Percentiles rank a stretch among this genome's conserved stretches.
Evolutionary conservation across 2,888 invertebrate genomes (phyloP).

Genomic region (Dasysyrphus tricinctus): DNA sequence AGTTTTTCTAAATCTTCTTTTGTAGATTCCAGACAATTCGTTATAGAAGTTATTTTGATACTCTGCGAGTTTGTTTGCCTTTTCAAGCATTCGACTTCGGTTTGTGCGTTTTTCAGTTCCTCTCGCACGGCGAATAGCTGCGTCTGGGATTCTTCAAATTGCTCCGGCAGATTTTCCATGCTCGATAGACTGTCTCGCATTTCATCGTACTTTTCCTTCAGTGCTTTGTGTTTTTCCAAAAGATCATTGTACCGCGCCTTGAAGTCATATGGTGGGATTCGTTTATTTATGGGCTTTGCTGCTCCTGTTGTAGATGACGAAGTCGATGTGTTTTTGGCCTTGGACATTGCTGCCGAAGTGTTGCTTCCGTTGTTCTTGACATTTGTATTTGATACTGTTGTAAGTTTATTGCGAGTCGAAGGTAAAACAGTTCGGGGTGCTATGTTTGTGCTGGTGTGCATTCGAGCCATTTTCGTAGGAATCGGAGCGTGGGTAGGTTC

Average conservation of each 20-base stretch:
- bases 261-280: constrained; percentile 87
- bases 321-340: constrained; percentile 58
- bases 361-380: constrained; percentile 43
- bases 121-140: constrained; percentile 80
- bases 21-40: constrained; percentile 78
- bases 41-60: constrained; percentile 79
- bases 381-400: constrained; percentile 20
- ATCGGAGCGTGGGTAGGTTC: constrained; percentile 80
- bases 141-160: constrained; percentile 84
- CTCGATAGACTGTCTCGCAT: constrained; percentile 84
- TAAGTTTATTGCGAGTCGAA: constrained; percentile 31
- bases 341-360: constrained; percentile 33
- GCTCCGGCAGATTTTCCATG: constrained; percentile 84
- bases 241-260: constrained; percentile 87
- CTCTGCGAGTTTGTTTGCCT: constrained; percentile 79
- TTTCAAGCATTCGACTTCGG: constrained; percentile 79
- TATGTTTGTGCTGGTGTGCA: constrained; percentile 24
- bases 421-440: neutral
- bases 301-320: constrained; percentile 76
- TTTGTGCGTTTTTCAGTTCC: constrained; percentile 78
- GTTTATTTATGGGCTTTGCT: constrained; percentile 83
- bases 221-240: constrained; percentile 85
- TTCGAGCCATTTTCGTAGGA: constrained; percentile 79
- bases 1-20: constrained; percentile 79
- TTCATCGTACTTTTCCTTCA: constrained; percentile 85